A percentile compares a stretch with the other conserved stretches of the same genome.
Conservation (phyloP, 1,140 invertebrate species). For the Trachelipus rathkii region DNA sequence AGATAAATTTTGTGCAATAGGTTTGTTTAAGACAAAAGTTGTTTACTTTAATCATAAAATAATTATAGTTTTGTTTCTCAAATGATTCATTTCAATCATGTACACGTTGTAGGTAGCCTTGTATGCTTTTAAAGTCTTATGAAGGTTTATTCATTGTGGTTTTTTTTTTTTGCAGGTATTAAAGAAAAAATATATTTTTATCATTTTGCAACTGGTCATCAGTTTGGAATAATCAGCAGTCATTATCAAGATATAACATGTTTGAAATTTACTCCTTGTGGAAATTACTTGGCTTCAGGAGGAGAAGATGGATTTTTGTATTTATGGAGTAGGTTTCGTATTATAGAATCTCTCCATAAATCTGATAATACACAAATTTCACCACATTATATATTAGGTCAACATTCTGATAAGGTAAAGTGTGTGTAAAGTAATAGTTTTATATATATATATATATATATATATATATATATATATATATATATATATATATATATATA, state of each 20-base stretch:
- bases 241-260: conserved; percentile 34
- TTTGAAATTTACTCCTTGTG: conserved; percentile 33
- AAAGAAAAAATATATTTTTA: conserved; percentile 33
- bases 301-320: conserved; percentile 40
- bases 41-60: too few relatives aligned
- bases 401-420: conserved; percentile 34
- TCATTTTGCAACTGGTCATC: conserved; percentile 29
- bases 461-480: conserved; percentile 6
- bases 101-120: too few relatives aligned
- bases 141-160: not conserved
- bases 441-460: not conserved
- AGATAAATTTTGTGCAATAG: conserved; percentile 32
- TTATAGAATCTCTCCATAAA: conserved; percentile 30
- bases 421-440: too few relatives aligned
- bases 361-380: conserved; percentile 23
- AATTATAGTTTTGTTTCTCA: too few relatives aligned
- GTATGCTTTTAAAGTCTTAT: too few relatives aligned
- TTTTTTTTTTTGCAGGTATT: conserved; percentile 33
- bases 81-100: too few relatives aligned
- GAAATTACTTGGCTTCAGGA: conserved; percentile 35
- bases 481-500: conserved; percentile 14
- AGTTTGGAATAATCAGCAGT: conserved; percentile 28
- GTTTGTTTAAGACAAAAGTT: conserved; percentile 5
- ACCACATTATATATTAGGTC: conserved; percentile 34
- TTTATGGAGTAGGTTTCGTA: conserved; percentile 27